Percentiles rank a stretch among this genome's conserved stretches.
Evolutionary conservation across 2,888 invertebrate genomes (phyloP).

Genomic region (Patella ulyssiponensis): DNA sequence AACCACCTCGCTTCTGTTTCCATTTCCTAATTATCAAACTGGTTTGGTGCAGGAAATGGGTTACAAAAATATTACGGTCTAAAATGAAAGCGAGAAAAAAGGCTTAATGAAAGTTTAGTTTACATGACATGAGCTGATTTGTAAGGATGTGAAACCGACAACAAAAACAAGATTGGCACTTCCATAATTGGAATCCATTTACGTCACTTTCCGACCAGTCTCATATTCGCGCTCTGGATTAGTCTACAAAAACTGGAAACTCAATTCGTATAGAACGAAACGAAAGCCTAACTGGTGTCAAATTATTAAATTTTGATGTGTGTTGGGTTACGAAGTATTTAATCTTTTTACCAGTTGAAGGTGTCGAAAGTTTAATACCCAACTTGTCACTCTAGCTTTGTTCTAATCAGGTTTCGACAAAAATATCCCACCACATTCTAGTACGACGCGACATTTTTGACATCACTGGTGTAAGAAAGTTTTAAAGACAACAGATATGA

Average conservation of each 20-base stretch:
- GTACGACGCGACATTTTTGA: neutral
- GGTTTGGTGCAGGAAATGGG: neutral
- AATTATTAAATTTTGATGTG: conserved; percentile 3
- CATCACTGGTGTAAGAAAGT: neutral
- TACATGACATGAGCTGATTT: neutral
- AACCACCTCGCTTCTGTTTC: neutral
- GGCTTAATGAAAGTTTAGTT: neutral
- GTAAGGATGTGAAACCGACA: conserved; percentile 5
- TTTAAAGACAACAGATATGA: neutral
- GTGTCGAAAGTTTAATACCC: too few species aligned
- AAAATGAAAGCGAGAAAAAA: neutral
- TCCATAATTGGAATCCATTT: conserved; percentile 11
- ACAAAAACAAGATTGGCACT: conserved; percentile 7
- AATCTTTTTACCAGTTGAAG: neutral
- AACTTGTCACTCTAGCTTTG: too few species aligned
- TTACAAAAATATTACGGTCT: neutral
- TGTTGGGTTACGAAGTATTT: neutral
- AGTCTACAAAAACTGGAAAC: neutral
- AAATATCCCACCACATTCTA: neutral
- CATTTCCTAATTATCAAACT: conserved; percentile 3
- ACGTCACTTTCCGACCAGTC: neutral
- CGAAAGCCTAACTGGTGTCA: neutral
- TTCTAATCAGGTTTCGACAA: neutral
- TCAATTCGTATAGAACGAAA: neutral
- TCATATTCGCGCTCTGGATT: neutral